Evolutionary conservation across 2,888 invertebrate genomes (phyloP).

Genomic region (Andrena bicolor): DNA sequence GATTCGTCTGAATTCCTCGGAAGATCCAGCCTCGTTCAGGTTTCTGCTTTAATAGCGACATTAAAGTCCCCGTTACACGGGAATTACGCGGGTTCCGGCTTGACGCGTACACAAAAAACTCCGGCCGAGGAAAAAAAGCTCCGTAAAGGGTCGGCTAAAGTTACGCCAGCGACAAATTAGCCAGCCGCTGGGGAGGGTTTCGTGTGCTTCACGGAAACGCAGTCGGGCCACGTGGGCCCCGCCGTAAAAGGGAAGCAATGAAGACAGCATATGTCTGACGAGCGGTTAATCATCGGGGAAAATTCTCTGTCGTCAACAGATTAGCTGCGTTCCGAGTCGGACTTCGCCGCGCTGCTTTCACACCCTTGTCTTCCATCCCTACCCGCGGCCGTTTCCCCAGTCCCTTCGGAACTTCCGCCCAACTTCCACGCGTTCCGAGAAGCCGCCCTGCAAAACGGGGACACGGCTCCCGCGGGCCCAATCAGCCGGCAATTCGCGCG

Average conservation of each 20-base stretch:
- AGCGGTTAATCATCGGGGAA: slow-evolving; percentile 78
- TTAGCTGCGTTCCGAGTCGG: slow-evolving; percentile 69
- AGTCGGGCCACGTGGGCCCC: slow-evolving; percentile 58
- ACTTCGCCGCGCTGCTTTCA: slow-evolving; percentile 60
- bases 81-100: slow-evolving; percentile 41
- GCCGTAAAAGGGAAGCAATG: slow-evolving; percentile 74
- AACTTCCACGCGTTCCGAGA: slow-evolving; percentile 15
- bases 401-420: neutral
- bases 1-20: neutral
- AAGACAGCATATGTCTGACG: slow-evolving; percentile 77
- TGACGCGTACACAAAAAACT: slow-evolving; percentile 28
- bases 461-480: slow-evolving; percentile 4
- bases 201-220: slow-evolving; percentile 72
- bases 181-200: slow-evolving; percentile 66
- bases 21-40: neutral
- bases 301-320: slow-evolving; percentile 75
- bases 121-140: neutral
- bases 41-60: slow-evolving; percentile 11
- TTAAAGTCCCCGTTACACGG: slow-evolving; percentile 25
- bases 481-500: slow-evolving; percentile 36
- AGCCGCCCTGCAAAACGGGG: neutral
- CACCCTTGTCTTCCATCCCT: slow-evolving; percentile 22
- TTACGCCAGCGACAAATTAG: slow-evolving; percentile 76
- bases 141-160: slow-evolving; percentile 60
- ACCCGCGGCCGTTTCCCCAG: slow-evolving; percentile 8